Evolutionary conservation across 2,797 vertebrate genomes (phyloP), one percentile per base, ranked within the genome.

Genomic region (Varecia variegata): DNA sequence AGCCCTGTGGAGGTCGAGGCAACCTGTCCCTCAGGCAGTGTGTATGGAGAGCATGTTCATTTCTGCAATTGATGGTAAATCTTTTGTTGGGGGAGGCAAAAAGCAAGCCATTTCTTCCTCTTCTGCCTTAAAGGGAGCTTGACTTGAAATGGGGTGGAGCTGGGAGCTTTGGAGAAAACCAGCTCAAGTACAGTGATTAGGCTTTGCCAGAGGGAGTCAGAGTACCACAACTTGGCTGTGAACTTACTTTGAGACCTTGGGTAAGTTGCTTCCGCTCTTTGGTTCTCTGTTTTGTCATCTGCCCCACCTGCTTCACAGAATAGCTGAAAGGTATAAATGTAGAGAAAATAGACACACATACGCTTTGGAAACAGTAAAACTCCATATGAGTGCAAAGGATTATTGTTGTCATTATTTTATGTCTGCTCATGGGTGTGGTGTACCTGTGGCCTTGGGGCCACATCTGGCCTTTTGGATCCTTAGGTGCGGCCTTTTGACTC

Each of bases 1-100:
- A 94, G 54, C 35, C 47, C 47, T 23, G 20, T 71, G 50, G 80
- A 97, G 81, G 77, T 94, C 27, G 1, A 88, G 88, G 84, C 40
- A 95, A 79, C 77, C 71, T 94, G 82, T 79, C 73, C 90, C 79
- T 95, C 77, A 50, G 56, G 82, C 88, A 80, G 27, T 88, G 35
- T 82, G 30, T 79, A 50, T 77, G 35, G n/a, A 85, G 67, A 90
- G 30, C 2, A 2, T 50, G 40, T 35, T 92, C 90, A 88, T 95
- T 97, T 93, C 88, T 77, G 47, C 94, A 80, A 35, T 32, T 74
- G 35, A 58, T 96, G 60, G 50, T 43, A 88, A 79, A 82, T 92
- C 67, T 38, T 82, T 35, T 70, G 68, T 47, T 32, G 45, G 82
- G 18, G 18, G 79, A 93, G 67, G 73, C 30, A 56, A 77, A 82